Conservation (phyloP, 2,797 vertebrate species). For the Siniperca undulata region DNA sequence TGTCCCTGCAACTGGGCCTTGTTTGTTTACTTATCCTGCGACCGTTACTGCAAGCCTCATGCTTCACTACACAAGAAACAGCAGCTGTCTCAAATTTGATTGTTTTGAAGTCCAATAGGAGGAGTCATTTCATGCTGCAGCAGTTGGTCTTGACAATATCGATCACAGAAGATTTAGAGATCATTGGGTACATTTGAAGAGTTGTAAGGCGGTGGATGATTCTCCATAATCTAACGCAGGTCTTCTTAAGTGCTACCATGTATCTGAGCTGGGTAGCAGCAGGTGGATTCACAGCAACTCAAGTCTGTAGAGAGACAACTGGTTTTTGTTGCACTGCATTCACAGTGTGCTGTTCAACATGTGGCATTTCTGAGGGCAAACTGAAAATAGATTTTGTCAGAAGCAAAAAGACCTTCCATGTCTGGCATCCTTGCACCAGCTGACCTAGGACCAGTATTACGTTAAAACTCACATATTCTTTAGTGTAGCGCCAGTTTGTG, state of each 20-base stretch:
- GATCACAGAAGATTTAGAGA: slow-evolving; percentile 25
- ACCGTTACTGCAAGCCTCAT: slow-evolving; percentile 79
- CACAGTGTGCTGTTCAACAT: slow-evolving; percentile 21
- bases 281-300: slow-evolving; percentile 7
- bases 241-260: background rate
- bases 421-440: slow-evolving; percentile 16
- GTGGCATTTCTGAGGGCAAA: slow-evolving; percentile 28
- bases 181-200: background rate
- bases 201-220: background rate
- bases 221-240: background rate
- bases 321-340: slow-evolving; percentile 18
- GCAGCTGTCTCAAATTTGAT: slow-evolving; percentile 78
- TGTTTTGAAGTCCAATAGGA: slow-evolving; percentile 73
- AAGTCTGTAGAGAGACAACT: background rate
- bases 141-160: background rate
- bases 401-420: slow-evolving; percentile 25
- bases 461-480: background rate
- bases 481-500: background rate
- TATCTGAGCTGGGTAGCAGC: slow-evolving; percentile 5
- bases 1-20: slow-evolving; percentile 69
- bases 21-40: slow-evolving; percentile 81
- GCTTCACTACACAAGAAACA: slow-evolving; percentile 78
- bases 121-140: slow-evolving; percentile 48
- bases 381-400: slow-evolving; percentile 56
- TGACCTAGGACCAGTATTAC: slow-evolving; percentile 9